Conservation (phyloP, 2,888 invertebrate genomes). For the Drosophila histrio region DNA sequence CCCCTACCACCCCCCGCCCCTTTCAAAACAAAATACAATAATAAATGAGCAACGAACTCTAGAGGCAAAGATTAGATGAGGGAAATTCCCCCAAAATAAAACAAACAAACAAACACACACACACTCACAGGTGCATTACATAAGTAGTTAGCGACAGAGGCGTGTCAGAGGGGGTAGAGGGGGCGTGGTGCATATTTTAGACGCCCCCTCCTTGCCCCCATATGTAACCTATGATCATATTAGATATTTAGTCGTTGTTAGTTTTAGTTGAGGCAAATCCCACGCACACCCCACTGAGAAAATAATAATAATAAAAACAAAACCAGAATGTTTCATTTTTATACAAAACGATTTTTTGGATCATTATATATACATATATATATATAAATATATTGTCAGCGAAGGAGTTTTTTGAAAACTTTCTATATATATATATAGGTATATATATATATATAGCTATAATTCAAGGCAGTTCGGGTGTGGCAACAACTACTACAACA, state of each 20-base stretch:
- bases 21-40: slow-evolving; percentile 37
- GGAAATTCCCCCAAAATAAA: neutral
- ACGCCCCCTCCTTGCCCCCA: neutral
- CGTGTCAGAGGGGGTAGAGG: neutral
- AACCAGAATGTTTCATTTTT: slow-evolving; percentile 38
- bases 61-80: slow-evolving; percentile 29
- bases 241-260: slow-evolving; percentile 35
- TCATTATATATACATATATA: slow-evolving; percentile 29
- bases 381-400: slow-evolving; percentile 49
- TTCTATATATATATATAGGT: slow-evolving; percentile 23
- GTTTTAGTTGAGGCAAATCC: slow-evolving; percentile 30
- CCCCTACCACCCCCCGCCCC: neutral
- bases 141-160: slow-evolving; percentile 22
- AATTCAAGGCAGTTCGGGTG: slow-evolving; percentile 32
- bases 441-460: slow-evolving; percentile 4
- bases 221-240: slow-evolving; percentile 15
- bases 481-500: slow-evolving; percentile 30
- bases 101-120: neutral
- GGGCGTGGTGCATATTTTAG: slow-evolving; percentile 29
- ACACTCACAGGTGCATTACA: slow-evolving; percentile 62
- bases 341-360: slow-evolving; percentile 46
- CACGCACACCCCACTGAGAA: slow-evolving; percentile 7
- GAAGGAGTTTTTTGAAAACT: slow-evolving; percentile 46
- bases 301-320: neutral
- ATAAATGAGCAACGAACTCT: slow-evolving; percentile 75